Evolutionary conservation across 2,888 invertebrate genomes (phyloP).

Genomic region (Chrysodeixis includens): DNA sequence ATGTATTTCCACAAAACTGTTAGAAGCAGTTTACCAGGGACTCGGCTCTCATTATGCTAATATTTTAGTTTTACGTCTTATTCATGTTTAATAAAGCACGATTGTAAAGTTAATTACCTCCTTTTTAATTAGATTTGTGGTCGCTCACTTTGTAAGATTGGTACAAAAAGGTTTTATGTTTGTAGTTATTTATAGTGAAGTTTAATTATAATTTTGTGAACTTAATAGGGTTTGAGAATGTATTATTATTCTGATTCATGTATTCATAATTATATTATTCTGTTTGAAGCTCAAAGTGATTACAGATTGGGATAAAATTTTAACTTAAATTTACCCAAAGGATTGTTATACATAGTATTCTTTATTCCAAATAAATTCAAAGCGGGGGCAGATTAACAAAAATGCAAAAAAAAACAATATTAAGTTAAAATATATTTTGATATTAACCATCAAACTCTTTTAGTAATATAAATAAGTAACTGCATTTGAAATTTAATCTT

Average conservation of each 20-base stretch:
- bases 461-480: not conserved
- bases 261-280: too few species aligned
- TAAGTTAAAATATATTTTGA: too few species aligned
- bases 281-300: too few species aligned
- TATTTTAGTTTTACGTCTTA: conserved; percentile 4
- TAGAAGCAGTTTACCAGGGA: not conserved
- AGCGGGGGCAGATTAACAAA: too few species aligned
- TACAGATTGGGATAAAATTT: too few species aligned
- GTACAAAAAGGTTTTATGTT: not conserved
- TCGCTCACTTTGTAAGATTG: not conserved
- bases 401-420: too few species aligned
- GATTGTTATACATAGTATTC: too few species aligned
- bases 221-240: not conserved
- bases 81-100: conserved; percentile 1
- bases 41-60: conserved; percentile 4
- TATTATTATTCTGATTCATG: too few species aligned
- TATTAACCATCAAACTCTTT: not conserved
- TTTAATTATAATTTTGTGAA: not conserved
- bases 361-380: too few species aligned
- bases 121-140: conserved; percentile 2
- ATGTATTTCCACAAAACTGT: not conserved
- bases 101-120: conserved; percentile 2
- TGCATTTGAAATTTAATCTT: not conserved
- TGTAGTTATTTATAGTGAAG: not conserved
- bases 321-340: too few species aligned